Evolutionary conservation across 2,888 invertebrate species (phyloP).

Genomic region (Idaea dimidiata): DNA sequence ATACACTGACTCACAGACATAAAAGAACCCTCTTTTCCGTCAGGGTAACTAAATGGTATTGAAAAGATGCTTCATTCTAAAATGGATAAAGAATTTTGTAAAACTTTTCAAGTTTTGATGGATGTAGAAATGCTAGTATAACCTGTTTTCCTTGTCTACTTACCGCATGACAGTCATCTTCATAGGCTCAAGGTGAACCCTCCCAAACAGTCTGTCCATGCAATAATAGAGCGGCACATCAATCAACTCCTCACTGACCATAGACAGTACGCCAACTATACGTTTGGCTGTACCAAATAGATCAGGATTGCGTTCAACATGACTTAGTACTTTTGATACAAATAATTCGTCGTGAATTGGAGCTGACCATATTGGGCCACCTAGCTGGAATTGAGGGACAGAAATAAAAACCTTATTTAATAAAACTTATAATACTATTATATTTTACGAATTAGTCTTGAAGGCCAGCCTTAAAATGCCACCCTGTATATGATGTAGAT

Average conservation of each 20-base stretch:
- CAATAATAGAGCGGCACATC: conserved; percentile 94
- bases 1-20: too few relatives aligned
- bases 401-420: too few relatives aligned
- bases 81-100: background rate
- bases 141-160: conserved; percentile 4
- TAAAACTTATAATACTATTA: too few relatives aligned
- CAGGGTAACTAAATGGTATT: too few relatives aligned
- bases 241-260: conserved; percentile 90
- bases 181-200: conserved; percentile 86
- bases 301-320: conserved; percentile 62
- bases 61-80: background rate
- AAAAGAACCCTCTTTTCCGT: too few relatives aligned
- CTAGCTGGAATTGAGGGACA: conserved; percentile 80
- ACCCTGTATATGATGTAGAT: too few relatives aligned
- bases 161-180: conserved; percentile 86
- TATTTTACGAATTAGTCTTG: too few relatives aligned
- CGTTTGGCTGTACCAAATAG: conserved; percentile 86
- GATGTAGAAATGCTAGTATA: background rate
- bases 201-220: conserved; percentile 87
- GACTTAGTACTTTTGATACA: conserved; percentile 83
- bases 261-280: conserved; percentile 88
- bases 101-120: background rate
- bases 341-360: conserved; percentile 91
- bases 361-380: conserved; percentile 97
- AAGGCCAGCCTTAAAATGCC: too few relatives aligned